Evolutionary conservation across 1,140 invertebrate genomes (phyloP).

Genomic region (Dreissena polymorpha): DNA sequence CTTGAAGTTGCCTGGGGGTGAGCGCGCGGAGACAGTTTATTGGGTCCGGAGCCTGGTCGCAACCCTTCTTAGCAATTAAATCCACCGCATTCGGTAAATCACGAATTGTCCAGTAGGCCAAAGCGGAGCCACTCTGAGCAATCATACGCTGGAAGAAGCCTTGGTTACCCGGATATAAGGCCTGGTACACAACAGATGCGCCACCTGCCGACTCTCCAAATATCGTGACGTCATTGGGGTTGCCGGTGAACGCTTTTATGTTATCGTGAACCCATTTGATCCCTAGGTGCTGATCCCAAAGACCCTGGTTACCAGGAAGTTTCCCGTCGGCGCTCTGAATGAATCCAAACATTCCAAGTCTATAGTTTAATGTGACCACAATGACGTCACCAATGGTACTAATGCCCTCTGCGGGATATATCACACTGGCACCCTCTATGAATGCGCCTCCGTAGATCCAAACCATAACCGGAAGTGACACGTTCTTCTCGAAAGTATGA

Average conservation of each 20-base stretch:
- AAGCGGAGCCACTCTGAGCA: too few relatives aligned
- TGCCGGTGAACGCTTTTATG: slow-evolving; percentile 87
- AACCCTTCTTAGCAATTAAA: slow-evolving; percentile 6
- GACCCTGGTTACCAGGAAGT: slow-evolving; percentile 71
- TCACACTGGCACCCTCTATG: too few relatives aligned
- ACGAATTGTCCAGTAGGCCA: too few relatives aligned
- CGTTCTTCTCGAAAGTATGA: too few relatives aligned
- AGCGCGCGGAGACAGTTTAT: not conserved
- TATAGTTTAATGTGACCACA: too few relatives aligned
- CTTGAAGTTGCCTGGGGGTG: not conserved
- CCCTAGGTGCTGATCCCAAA: slow-evolving; percentile 85
- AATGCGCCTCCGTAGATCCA: too few relatives aligned
- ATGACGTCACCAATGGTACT: too few relatives aligned
- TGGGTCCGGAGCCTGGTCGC: not conserved
- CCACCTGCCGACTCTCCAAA: slow-evolving; percentile 84
- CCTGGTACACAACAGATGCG: slow-evolving; percentile 54
- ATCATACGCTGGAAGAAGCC: too few relatives aligned
- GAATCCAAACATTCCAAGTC: slow-evolving; percentile 87
- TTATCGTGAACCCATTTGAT: too few relatives aligned
- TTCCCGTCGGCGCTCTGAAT: slow-evolving; percentile 83
- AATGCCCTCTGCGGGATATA: too few relatives aligned
- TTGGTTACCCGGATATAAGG: too few relatives aligned
- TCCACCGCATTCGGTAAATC: not conserved
- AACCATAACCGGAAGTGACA: too few relatives aligned
- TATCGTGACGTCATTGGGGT: slow-evolving; percentile 85